Conservation (phyloP, 2,888 invertebrate genomes). For the Hecatera dysodea region DNA sequence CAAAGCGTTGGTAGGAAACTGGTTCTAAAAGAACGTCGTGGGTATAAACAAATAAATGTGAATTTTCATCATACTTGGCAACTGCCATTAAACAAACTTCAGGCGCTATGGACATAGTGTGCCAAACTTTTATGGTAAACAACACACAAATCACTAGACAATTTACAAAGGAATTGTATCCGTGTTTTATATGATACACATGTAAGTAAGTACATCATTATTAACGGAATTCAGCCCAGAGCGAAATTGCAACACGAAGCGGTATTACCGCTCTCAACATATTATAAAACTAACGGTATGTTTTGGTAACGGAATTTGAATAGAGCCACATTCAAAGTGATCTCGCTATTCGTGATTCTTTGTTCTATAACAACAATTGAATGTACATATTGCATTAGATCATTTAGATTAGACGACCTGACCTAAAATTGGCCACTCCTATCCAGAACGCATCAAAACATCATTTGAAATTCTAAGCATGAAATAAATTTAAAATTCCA, state of each 20-base stretch:
- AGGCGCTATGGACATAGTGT: constrained; percentile 15
- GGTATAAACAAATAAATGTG: constrained; percentile 18
- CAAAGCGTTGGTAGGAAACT: constrained; percentile 11
- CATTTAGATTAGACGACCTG: constrained; percentile 46
- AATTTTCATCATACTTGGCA: constrained; percentile 46
- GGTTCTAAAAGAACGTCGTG: not conserved
- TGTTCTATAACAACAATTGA: constrained; percentile 61
- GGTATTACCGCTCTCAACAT: constrained; percentile 61
- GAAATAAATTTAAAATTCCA: constrained; percentile 37
- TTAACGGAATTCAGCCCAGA: constrained; percentile 45
- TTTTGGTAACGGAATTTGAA: constrained; percentile 65
- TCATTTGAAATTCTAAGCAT: constrained; percentile 47
- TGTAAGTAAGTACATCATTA: constrained; percentile 42
- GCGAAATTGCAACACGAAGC: constrained; percentile 64
- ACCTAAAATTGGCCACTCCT: constrained; percentile 38
- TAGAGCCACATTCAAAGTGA: constrained; percentile 58
- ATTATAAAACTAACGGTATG: constrained; percentile 62
- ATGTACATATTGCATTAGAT: constrained; percentile 46
- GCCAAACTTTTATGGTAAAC: constrained; percentile 42
- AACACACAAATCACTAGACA: constrained; percentile 33
- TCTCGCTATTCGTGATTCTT: constrained; percentile 51
- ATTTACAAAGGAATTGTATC: constrained; percentile 8
- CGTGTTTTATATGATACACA: constrained; percentile 21
- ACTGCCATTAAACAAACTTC: constrained; percentile 19
- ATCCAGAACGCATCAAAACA: constrained; percentile 31